These are phyloP conservation scores for Synaphobranchus kaupii DNA, from an alignment of 2,797 vertebrate genomes.

Conservation along the genomic window DNA sequence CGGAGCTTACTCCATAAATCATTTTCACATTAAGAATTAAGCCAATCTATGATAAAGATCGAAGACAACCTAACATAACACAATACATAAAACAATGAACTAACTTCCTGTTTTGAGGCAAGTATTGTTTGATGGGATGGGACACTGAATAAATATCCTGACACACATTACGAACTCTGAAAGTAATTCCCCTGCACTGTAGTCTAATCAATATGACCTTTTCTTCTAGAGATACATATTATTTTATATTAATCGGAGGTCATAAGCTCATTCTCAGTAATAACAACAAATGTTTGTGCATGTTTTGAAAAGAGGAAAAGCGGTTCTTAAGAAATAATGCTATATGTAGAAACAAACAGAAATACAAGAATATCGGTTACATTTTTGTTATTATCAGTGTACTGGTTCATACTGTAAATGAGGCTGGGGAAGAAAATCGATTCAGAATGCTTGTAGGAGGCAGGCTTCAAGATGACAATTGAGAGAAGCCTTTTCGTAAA, in stretches of 20 bases:
- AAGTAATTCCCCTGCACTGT: not conserved
- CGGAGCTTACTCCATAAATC: constrained; percentile 38
- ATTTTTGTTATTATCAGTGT: not conserved
- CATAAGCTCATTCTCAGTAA: not conserved
- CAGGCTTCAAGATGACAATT: not conserved
- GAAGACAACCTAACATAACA: constrained; percentile 39
- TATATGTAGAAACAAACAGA: not conserved
- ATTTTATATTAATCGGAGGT: not conserved
- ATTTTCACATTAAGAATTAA: constrained; percentile 19
- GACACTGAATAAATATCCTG: constrained; percentile 19
- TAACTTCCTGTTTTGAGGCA: constrained; percentile 44
- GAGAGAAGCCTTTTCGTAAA: not conserved
- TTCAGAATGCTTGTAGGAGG: not conserved
- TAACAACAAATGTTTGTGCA: not conserved
- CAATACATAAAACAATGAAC: constrained; percentile 44
- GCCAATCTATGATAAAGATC: constrained; percentile 43
- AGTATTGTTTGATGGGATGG: constrained; percentile 44
- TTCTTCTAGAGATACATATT: not conserved
- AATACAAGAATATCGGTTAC: not conserved
- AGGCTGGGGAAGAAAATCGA: not conserved
- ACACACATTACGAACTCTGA: not conserved
- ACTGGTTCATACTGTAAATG: not conserved
- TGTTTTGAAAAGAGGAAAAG: not conserved
- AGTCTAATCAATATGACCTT: not conserved
- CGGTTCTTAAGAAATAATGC: not conserved